A percentile compares a stretch with the other conserved stretches of the same genome.
Evolutionary conservation across 64 coral and sea anemone species (phyloP).

Genomic region (Porites lutea): DNA sequence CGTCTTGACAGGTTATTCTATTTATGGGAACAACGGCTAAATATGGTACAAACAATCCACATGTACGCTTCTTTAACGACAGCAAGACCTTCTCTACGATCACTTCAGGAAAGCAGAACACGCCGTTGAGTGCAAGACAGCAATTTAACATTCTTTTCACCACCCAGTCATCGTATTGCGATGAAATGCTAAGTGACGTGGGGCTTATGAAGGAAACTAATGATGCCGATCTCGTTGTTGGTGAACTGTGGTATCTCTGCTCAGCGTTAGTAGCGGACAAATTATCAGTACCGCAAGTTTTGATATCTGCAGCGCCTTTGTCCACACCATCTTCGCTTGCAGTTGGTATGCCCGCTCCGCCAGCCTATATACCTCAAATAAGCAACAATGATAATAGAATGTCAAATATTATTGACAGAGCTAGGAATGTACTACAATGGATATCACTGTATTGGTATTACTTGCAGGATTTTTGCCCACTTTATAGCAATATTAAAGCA

Average conservation of each 20-base stretch:
- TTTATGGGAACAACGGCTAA: not conserved
- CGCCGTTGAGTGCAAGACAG: not conserved
- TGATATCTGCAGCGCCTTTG: not conserved
- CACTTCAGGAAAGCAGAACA: not conserved
- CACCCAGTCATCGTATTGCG: not conserved
- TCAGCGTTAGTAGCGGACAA: slow-evolving; percentile 30
- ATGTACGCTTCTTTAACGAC: slow-evolving; percentile 9
- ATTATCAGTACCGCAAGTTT: slow-evolving; percentile 34
- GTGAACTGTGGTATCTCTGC: slow-evolving; percentile 21
- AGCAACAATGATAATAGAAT: not conserved
- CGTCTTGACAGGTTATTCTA: slow-evolving; percentile 2
- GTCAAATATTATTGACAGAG: slow-evolving; percentile 25
- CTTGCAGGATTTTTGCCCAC: not conserved
- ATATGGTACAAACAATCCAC: not conserved
- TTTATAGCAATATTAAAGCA: not conserved
- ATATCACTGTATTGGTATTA: not conserved
- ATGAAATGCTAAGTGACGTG: slow-evolving; percentile 12
- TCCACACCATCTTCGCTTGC: not conserved
- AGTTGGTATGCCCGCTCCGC: too few relatives aligned
- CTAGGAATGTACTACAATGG: not conserved
- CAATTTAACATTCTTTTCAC: not conserved
- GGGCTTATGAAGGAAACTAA: slow-evolving; percentile 4
- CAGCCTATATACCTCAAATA: not conserved
- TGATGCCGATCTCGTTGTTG: slow-evolving; percentile 28
- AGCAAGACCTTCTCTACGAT: not conserved